Conservation (phyloP, 1,140 invertebrate species). For the Linepithema humile region DNA sequence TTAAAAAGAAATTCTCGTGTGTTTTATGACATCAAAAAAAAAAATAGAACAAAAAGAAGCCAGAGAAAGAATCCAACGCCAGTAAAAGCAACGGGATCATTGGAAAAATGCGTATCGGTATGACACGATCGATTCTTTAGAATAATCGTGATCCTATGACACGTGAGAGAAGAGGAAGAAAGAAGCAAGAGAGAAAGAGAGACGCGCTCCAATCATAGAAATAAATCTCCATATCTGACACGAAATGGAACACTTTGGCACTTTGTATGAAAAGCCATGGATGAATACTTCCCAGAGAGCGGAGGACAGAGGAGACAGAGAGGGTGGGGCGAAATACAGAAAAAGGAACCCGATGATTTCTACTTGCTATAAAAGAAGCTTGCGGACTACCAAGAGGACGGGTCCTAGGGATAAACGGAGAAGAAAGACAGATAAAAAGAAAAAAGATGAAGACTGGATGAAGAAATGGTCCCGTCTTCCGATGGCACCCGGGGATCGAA, state of each 20-base stretch:
- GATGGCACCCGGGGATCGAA: constrained; percentile 73
- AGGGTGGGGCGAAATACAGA: constrained; percentile 31
- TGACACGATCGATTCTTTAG: constrained; percentile 72
- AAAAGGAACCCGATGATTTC: constrained; percentile 73
- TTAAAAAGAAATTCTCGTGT: constrained; percentile 2
- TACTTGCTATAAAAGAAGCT: constrained; percentile 61
- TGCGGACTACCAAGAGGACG: constrained; percentile 38
- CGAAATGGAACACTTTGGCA: constrained; percentile 60
- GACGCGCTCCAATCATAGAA: constrained; percentile 57
- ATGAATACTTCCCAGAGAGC: constrained; percentile 54
- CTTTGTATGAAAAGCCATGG: constrained; percentile 58
- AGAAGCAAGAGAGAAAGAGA: neutral
- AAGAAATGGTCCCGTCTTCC: constrained; percentile 51
- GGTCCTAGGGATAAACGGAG: constrained; percentile 55
- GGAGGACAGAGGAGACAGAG: constrained; percentile 17
- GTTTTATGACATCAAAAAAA: neutral
- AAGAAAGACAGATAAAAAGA: constrained; percentile 26
- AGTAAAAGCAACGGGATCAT: constrained; percentile 55
- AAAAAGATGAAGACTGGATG: constrained; percentile 51
- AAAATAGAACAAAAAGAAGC: neutral
- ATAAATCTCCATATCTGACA: constrained; percentile 79
- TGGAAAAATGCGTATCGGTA: constrained; percentile 68
- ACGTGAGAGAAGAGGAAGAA: neutral
- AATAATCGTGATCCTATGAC: constrained; percentile 54
- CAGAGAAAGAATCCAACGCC: constrained; percentile 7